These are phyloP conservation scores for Polyommatus icarus DNA, from an alignment of 2,888 invertebrate species.

Conservation along the genomic window DNA sequence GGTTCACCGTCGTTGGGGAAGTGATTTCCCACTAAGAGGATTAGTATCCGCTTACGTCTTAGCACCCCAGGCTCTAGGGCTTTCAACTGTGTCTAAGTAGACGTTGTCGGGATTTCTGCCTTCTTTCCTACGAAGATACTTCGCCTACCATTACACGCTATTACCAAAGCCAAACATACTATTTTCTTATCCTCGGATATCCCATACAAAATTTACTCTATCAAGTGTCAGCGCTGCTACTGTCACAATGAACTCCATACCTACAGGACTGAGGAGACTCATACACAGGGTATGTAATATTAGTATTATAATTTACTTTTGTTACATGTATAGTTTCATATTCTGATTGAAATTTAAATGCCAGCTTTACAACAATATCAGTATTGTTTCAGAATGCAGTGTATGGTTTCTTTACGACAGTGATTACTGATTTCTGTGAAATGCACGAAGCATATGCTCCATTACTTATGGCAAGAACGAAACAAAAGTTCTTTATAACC, in stretches of 20 bases:
- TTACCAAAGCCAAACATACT: too few species aligned
- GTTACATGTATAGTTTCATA: not conserved
- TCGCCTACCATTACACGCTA: not conserved
- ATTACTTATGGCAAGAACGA: not conserved
- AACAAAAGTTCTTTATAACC: not conserved
- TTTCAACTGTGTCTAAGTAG: conserved; percentile 7
- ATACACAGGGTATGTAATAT: too few species aligned
- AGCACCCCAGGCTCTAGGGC: conserved; percentile 16
- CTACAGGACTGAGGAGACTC: too few species aligned
- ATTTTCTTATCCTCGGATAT: not conserved
- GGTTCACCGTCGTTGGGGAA: conserved; percentile 39
- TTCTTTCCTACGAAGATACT: not conserved
- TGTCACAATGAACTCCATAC: too few species aligned
- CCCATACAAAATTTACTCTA: too few species aligned
- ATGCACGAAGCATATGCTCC: not conserved
- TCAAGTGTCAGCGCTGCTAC: too few species aligned
- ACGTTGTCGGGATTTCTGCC: not conserved
- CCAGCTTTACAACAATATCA: not conserved
- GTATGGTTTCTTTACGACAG: not conserved
- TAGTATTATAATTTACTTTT: too few species aligned
- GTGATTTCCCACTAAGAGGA: conserved; percentile 43
- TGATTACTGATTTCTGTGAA: not conserved
- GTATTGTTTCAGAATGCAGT: not conserved
- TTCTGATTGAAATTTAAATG: not conserved
- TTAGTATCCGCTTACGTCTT: conserved; percentile 44